These are phyloP conservation scores for Drosophila hydei DNA, from an alignment of 1,140 invertebrate species.

Conservation along the genomic window DNA sequence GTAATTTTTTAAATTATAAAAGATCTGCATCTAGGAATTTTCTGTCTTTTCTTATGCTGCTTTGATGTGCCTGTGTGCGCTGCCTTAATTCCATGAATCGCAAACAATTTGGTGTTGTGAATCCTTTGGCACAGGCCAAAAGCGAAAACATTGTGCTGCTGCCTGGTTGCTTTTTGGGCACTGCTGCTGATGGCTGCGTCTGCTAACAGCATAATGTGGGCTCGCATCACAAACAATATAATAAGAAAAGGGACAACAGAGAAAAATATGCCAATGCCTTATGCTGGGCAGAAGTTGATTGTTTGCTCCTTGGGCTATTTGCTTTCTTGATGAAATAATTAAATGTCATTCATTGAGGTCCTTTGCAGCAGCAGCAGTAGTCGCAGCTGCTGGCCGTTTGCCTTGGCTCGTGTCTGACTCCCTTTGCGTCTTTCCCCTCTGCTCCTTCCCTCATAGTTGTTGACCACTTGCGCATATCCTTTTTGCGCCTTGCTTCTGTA, in stretches of 20 bases:
- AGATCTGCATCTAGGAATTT: too few species aligned
- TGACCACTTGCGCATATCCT: constrained; percentile 76
- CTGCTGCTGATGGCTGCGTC: constrained; percentile 19
- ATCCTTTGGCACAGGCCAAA: constrained; percentile 6
- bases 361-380: constrained; percentile 39
- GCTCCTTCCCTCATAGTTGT: constrained; percentile 56
- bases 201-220: constrained; percentile 17
- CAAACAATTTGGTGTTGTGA: constrained; percentile 19
- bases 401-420: constrained; percentile 7
- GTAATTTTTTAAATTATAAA: too few species aligned
- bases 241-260: constrained; percentile 4
- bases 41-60: neutral
- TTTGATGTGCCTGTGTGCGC: constrained; percentile 1
- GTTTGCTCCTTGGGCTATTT: constrained; percentile 78
- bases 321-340: constrained; percentile 83
- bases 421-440: neutral
- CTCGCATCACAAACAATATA: constrained; percentile 15
- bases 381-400: constrained; percentile 26
- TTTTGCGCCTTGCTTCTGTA: constrained; percentile 58
- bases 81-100: constrained; percentile 10
- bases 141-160: constrained; percentile 1
- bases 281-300: constrained; percentile 67
- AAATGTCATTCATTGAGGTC: constrained; percentile 81
- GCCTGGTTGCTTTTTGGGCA: neutral
- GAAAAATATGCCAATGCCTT: constrained; percentile 51